These are phyloP conservation scores for Danio kyathit DNA, from an alignment of 2,797 vertebrate genomes.

Conservation along the genomic window DNA sequence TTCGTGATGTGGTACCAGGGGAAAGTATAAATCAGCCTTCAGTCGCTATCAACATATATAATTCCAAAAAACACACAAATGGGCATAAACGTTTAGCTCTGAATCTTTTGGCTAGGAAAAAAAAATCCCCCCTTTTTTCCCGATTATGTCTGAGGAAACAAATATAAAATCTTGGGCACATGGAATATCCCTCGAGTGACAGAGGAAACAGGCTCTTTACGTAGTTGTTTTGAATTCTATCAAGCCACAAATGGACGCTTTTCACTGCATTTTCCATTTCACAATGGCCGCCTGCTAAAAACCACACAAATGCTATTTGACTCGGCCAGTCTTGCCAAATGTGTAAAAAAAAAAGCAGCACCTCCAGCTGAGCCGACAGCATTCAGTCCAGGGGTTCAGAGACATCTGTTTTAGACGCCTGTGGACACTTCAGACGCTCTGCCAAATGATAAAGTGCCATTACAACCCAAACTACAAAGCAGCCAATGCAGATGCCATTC, in stretches of 20 bases:
- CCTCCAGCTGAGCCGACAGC: slow-evolving; percentile 41
- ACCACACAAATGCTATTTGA: slow-evolving; percentile 43
- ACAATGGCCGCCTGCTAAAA: slow-evolving; percentile 26
- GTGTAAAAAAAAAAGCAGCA: slow-evolving; percentile 31
- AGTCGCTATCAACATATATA: not conserved
- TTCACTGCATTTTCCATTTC: slow-evolving; percentile 10
- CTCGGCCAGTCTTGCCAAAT: slow-evolving; percentile 25
- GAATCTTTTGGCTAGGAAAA: not conserved
- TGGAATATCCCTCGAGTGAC: not conserved
- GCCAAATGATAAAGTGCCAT: slow-evolving; percentile 40
- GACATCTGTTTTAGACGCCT: slow-evolving; percentile 56
- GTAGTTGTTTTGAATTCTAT: slow-evolving; percentile 33
- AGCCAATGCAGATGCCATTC: slow-evolving; percentile 3
- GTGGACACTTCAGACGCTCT: slow-evolving; percentile 50
- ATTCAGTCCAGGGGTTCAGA: slow-evolving; percentile 30
- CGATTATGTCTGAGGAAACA: slow-evolving; percentile 12
- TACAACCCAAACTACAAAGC: slow-evolving; percentile 27
- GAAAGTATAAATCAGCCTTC: too few relatives aligned
- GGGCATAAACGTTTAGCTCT: not conserved
- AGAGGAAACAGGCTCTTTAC: not conserved
- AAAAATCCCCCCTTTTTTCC: not conserved
- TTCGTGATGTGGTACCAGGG: too few relatives aligned
- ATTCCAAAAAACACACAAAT: not conserved
- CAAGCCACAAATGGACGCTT: slow-evolving; percentile 33
- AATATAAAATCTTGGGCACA: not conserved